phyloP scores from a whole-genome alignment of 2,113 vertebrate species.

The Pangasianodon hypophthalmus region DNA sequence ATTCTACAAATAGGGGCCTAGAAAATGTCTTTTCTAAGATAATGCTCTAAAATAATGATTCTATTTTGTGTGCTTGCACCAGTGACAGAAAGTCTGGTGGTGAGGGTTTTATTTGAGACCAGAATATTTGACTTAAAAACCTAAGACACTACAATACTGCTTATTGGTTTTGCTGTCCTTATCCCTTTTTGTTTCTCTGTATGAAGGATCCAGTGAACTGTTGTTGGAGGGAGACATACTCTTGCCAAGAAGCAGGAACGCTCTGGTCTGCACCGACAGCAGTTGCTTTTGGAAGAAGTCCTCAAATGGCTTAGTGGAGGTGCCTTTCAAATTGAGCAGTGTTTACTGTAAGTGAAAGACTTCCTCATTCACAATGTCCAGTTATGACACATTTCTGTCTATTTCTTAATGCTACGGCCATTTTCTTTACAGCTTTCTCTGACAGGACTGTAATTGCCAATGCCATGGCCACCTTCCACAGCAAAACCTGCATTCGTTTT shows the following conservation, averaged over 20 bases:
- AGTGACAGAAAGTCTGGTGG: neutral
- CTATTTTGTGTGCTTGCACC: neutral
- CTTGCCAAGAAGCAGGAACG: slow-evolving; percentile 50
- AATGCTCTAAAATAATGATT: neutral
- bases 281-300: slow-evolving; percentile 54
- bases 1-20: neutral
- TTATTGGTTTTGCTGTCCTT: neutral
- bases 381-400: neutral
- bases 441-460: slow-evolving; percentile 37
- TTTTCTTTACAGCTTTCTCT: slow-evolving; percentile 39
- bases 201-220: slow-evolving; percentile 31
- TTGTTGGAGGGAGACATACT: slow-evolving; percentile 51
- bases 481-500: slow-evolving; percentile 56
- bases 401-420: neutral
- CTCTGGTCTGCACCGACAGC: slow-evolving; percentile 47
- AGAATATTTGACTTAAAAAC: neutral
- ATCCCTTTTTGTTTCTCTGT: neutral
- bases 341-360: slow-evolving; percentile 48
- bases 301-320: slow-evolving; percentile 34
- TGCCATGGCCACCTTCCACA: slow-evolving; percentile 50
- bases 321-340: slow-evolving; percentile 30
- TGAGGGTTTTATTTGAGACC: neutral
- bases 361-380: neutral
- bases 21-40: neutral
- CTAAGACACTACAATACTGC: neutral